Evolutionary conservation across 2,888 invertebrate genomes (phyloP).

Genomic region (Lasioglossum oenotherae): DNA sequence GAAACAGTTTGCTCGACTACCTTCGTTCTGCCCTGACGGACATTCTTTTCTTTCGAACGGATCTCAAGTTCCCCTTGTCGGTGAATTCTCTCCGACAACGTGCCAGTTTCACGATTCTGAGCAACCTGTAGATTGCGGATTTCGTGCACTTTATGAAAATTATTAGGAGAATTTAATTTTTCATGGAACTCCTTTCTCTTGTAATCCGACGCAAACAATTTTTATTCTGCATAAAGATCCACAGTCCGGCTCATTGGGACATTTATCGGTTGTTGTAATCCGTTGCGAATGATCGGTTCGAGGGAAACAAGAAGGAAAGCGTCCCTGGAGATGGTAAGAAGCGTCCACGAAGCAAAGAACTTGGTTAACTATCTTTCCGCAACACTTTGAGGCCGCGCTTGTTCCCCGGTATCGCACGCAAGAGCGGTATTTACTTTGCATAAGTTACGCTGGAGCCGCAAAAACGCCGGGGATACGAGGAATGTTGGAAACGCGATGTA

Average conservation of each 20-base stretch:
- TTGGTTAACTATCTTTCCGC: slow-evolving; percentile 31
- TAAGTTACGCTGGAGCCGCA: slow-evolving; percentile 26
- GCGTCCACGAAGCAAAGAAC: slow-evolving; percentile 2
- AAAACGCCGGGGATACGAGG: slow-evolving; percentile 23
- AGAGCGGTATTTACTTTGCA: slow-evolving; percentile 40
- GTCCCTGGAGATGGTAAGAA: not conserved
- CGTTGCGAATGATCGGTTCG: not conserved
- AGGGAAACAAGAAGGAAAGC: not conserved
- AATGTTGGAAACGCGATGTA: slow-evolving; percentile 47
- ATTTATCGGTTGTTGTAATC: not conserved
- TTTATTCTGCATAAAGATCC: no score
- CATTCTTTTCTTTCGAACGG: not conserved
- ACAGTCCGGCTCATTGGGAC: no score
- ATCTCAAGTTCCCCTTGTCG: not conserved
- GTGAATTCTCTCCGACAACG: not conserved
- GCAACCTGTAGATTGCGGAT: no score
- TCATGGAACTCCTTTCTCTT: no score
- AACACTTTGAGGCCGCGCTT: slow-evolving; percentile 14
- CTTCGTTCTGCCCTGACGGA: not conserved
- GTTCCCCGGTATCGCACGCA: slow-evolving; percentile 24
- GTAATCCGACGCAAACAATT: no score
- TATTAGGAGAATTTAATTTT: no score
- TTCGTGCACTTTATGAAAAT: no score
- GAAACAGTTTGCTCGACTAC: slow-evolving; percentile 3
- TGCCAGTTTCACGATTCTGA: no score